A percentile compares a stretch with the other conserved stretches of the same genome.
Conservation (phyloP, 2,797 vertebrate species). For the Cheirogaleus major region DNA sequence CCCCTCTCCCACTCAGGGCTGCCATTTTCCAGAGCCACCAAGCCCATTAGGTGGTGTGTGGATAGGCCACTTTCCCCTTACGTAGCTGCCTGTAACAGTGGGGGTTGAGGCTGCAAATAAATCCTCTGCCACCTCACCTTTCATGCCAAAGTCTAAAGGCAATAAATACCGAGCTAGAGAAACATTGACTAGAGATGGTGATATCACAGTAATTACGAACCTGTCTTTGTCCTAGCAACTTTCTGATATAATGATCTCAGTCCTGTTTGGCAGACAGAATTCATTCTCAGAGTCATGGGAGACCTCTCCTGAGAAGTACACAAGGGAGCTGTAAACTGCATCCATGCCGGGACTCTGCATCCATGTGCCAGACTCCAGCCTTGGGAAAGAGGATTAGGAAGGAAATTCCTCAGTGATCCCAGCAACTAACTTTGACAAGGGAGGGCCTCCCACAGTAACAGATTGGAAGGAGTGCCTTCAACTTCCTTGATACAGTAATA, state of each 20-base stretch:
- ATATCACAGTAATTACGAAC: conserved; percentile 5
- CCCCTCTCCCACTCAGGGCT: not conserved
- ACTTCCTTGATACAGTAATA: not conserved
- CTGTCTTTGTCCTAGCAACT: conserved; percentile 30
- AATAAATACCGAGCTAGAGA: conserved; percentile 59
- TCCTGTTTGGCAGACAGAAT: not conserved
- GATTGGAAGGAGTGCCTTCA: not conserved
- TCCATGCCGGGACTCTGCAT: not conserved
- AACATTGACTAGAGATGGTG: conserved; percentile 56
- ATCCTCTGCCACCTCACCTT: conserved; percentile 1
- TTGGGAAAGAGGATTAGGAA: not conserved
- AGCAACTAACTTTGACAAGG: not conserved
- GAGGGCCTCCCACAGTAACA: not conserved
- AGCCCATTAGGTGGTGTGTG: not conserved
- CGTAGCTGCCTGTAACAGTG: not conserved
- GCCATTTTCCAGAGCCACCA: not conserved
- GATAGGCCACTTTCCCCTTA: not conserved
- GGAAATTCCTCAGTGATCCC: not conserved
- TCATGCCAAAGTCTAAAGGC: conserved; percentile 57
- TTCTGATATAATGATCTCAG: not conserved
- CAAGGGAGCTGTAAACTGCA: not conserved
- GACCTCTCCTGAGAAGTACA: not conserved
- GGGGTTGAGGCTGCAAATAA: not conserved
- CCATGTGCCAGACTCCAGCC: not conserved
- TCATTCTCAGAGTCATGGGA: not conserved